Percentiles rank a stretch among this genome's conserved stretches.
phyloP scores from a whole-genome alignment of 2,797 vertebrate species.

The Tangara arthus region DNA sequence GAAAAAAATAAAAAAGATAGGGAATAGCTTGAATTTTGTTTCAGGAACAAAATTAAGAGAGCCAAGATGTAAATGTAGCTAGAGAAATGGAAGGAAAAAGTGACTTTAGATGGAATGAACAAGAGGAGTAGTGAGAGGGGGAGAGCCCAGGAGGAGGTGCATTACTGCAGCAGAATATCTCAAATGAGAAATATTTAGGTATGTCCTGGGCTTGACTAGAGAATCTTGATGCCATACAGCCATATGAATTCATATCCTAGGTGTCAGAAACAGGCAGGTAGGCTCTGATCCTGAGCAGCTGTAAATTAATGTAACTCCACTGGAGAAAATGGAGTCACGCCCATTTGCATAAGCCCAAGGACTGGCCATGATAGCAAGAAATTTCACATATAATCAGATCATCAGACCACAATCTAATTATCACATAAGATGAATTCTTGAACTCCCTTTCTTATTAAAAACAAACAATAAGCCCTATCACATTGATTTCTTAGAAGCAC shows the following conservation, averaged over 20 bases:
- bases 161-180: neutral
- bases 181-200: neutral
- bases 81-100: neutral
- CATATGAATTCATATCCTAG: neutral
- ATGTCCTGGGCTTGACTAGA: neutral
- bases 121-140: neutral
- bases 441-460: neutral
- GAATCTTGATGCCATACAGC: neutral
- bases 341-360: neutral
- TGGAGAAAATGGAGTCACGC: neutral
- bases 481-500: neutral
- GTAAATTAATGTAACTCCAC: neutral
- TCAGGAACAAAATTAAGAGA: neutral
- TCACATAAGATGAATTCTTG: neutral
- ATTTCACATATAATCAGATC: neutral
- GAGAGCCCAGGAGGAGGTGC: neutral
- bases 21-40: neutral
- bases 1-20: neutral
- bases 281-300: neutral
- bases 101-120: neutral
- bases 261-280: neutral
- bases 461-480: neutral
- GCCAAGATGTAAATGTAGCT: neutral
- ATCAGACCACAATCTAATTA: neutral
- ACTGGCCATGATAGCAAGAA: neutral